Conservation (phyloP, 2,797 vertebrate species). For the Danio tinwini region DNA sequence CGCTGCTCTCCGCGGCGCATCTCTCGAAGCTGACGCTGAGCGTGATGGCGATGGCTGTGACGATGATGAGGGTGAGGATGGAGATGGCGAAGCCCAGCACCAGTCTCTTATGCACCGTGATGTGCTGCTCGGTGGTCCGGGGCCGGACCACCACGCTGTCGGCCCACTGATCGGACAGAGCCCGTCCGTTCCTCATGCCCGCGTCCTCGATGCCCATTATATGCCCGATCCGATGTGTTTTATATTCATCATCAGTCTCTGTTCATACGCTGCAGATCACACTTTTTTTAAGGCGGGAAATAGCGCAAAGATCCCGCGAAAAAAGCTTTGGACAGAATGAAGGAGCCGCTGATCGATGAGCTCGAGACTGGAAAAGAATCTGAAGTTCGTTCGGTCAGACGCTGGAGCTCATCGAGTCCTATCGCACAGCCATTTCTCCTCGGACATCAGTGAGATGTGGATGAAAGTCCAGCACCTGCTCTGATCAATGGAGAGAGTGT, state of each 20-base stretch:
- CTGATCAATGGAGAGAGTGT: slow-evolving; percentile 12
- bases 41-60: slow-evolving; percentile 88
- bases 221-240: neutral
- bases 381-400: neutral
- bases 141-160: slow-evolving; percentile 86
- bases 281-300: neutral
- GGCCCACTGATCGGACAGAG: slow-evolving; percentile 88
- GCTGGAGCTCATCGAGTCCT: neutral
- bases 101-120: slow-evolving; percentile 89
- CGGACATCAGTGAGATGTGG: slow-evolving; percentile 16
- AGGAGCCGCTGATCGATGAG: neutral
- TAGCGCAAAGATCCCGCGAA: neutral
- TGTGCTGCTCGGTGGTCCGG: slow-evolving; percentile 88
- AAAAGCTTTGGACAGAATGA: neutral
- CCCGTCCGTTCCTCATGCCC: slow-evolving; percentile 84
- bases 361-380: neutral
- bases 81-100: slow-evolving; percentile 90
- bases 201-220: slow-evolving; percentile 85
- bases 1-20: slow-evolving; percentile 69
- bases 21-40: slow-evolving; percentile 90
- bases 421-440: slow-evolving; percentile 13
- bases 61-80: slow-evolving; percentile 88
- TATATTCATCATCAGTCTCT: neutral
- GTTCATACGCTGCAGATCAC: neutral
- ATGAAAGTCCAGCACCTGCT: slow-evolving; percentile 19